Evolutionary conservation across 1,140 invertebrate species (phyloP), one percentile per base, ranked within the genome.

Genomic region (Triops cancriformis): DNA sequence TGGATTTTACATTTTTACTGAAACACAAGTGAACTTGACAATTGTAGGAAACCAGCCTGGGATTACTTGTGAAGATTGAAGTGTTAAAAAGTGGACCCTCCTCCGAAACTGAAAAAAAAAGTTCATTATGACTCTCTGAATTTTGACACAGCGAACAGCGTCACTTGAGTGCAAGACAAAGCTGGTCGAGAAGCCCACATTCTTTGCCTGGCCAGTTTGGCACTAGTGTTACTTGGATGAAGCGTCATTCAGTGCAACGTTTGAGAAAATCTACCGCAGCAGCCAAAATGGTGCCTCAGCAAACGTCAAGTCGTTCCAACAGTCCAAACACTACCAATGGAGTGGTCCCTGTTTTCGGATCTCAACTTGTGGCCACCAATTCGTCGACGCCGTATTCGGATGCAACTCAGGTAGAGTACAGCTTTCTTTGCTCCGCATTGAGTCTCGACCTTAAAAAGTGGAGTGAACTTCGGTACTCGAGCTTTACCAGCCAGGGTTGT

Each of bases 381-480:
- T 96, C 95, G 14, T 87, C 90, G 37, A 98, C 96, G 73, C 96
- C 96, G 23, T 98, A 98, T 86, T 94, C 95, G 79, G 96, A 98
- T 88, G 95, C 95, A 64, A 98, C 95, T 80, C 94, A 96, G 91
- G 93, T 95, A 89, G 89, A 89, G 28, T 51, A 31, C 73, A 85
- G 83, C 80, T 79, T 26, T 18, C 26, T 75, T 76, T 64, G 27
- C 31, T 75, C 31, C 27, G 10, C 23, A 12, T n/a, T n/a, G n/a
- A n/a, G n/a, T 10, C 41, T 26, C 28, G 31, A 37, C 31, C 31
- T 37, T 37, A 37, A n/a, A n/a, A n/a, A 37, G 31, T 37, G 31
- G 2, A 37, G 31, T 37, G 31, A 37, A 37, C 31, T 37, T 7
- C 2, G 31, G 7, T 4, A 37, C 31, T 37, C 31, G n/a, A n/a